phyloP scores from a whole-genome alignment of 2,113 vertebrate species.

The Epinephelus lanceolatus region DNA sequence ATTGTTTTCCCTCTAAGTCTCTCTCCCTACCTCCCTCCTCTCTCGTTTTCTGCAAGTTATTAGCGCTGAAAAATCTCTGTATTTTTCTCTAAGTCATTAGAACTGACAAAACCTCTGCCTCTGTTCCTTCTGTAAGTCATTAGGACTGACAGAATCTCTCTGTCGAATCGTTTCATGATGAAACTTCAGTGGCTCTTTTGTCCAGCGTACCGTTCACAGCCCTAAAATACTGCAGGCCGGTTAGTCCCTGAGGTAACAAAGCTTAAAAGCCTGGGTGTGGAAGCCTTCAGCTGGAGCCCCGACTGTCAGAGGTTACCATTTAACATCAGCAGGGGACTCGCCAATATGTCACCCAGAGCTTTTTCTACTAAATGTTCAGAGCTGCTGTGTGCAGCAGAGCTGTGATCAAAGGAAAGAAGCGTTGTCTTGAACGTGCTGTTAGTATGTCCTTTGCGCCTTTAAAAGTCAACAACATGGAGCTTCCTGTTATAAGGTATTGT shows the following conservation, averaged over 20 bases:
- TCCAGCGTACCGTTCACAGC: constrained; percentile 11
- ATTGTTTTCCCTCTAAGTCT: constrained; percentile 35
- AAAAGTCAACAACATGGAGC: not conserved
- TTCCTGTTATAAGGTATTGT: not conserved
- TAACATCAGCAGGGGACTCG: constrained; percentile 63
- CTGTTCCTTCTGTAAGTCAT: constrained; percentile 45
- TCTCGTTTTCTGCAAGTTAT: constrained; percentile 55
- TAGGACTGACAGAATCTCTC: constrained; percentile 60
- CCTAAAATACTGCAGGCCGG: constrained; percentile 39
- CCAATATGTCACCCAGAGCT: constrained; percentile 43
- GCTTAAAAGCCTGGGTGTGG: constrained; percentile 65
- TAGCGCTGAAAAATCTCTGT: constrained; percentile 46
- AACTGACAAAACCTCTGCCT: constrained; percentile 51
- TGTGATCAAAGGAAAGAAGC: constrained; percentile 19
- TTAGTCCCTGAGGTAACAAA: constrained; percentile 57
- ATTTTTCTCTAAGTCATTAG: constrained; percentile 50
- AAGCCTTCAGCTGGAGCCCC: constrained; percentile 54
- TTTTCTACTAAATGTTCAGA: constrained; percentile 38
- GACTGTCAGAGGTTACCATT: constrained; percentile 62
- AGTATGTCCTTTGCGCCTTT: not conserved
- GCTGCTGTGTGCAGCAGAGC: constrained; percentile 32
- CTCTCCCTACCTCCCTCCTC: not conserved
- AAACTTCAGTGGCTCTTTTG: constrained; percentile 44
- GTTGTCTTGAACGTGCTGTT: constrained; percentile 26
- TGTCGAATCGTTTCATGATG: constrained; percentile 20